Conservation (phyloP, 2,888 invertebrate species). For the Parthenolecanium corni region DNA sequence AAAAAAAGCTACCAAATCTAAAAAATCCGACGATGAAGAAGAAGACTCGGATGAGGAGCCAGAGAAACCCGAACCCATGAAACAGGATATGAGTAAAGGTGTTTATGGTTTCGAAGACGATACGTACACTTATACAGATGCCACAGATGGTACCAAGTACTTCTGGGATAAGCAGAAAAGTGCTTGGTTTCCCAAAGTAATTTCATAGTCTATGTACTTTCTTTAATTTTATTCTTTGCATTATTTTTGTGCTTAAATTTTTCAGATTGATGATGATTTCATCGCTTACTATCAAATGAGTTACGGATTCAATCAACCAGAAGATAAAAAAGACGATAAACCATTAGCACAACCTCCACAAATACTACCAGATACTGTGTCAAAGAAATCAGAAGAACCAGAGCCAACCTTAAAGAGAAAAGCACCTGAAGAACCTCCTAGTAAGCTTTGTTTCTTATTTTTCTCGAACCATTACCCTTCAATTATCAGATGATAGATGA, state of each 20-base stretch:
- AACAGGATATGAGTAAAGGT: conserved; percentile 37
- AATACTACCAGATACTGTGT: background rate
- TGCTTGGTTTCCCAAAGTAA: conserved; percentile 88
- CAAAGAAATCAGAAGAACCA: background rate
- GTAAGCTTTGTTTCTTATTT: background rate
- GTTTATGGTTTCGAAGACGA: conserved; percentile 62
- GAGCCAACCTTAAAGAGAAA: background rate
- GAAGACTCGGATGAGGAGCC: conserved; percentile 34
- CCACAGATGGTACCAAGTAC: conserved; percentile 71
- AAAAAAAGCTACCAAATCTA: conserved; percentile 10
- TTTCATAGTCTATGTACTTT: background rate
- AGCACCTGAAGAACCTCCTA: background rate
- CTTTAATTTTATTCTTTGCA: background rate
- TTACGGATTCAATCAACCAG: conserved; percentile 57
- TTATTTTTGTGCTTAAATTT: too few species aligned
- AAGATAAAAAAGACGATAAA: conserved; percentile 32
- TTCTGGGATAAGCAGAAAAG: conserved; percentile 84
- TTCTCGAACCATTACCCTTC: background rate
- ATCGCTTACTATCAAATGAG: conserved; percentile 91
- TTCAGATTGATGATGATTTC: conserved; percentile 59
- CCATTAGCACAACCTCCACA: conserved; percentile 36
- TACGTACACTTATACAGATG: conserved; percentile 66
- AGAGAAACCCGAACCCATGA: conserved; percentile 34
- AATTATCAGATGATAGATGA: background rate
- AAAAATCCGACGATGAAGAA: conserved; percentile 32